Evolutionary conservation across 2,113 vertebrate genomes (phyloP).

Genomic region (Indicator maculatus): DNA sequence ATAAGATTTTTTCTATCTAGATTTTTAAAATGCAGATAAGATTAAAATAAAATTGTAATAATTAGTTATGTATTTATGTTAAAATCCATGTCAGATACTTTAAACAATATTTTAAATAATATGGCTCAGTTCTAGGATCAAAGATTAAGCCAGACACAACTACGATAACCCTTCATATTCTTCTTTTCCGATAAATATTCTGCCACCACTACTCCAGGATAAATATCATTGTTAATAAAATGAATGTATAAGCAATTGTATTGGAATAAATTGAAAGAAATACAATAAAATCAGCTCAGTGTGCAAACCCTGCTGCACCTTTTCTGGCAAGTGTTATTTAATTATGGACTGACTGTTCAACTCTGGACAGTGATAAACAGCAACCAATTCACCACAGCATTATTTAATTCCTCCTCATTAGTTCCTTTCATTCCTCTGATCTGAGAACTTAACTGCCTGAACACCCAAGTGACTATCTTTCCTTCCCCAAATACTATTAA

Average conservation of each 20-base stretch:
- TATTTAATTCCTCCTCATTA: not conserved
- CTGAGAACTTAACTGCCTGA: not conserved
- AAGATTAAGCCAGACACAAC: not conserved
- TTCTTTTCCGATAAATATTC: not conserved
- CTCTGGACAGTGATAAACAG: not conserved
- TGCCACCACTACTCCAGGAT: not conserved
- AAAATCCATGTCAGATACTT: not conserved
- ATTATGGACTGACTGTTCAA: not conserved
- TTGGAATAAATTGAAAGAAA: not conserved
- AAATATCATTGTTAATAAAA: not conserved
- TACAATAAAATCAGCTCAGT: not conserved
- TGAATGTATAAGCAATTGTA: not conserved
- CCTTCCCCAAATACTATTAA: not conserved
- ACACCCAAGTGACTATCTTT: not conserved
- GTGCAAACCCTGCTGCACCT: not conserved
- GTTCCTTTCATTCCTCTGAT: not conserved
- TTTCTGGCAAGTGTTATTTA: not conserved
- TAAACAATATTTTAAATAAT: not conserved
- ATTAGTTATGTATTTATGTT: not conserved
- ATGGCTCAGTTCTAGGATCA: not conserved
- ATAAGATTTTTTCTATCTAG: not conserved
- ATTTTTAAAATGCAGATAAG: not conserved
- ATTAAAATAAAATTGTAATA: not conserved
- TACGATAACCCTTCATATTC: not conserved
- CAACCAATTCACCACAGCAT: not conserved